Conservation (phyloP, 2,113 vertebrate species). For the Ceuthmochares aereus region DNA sequence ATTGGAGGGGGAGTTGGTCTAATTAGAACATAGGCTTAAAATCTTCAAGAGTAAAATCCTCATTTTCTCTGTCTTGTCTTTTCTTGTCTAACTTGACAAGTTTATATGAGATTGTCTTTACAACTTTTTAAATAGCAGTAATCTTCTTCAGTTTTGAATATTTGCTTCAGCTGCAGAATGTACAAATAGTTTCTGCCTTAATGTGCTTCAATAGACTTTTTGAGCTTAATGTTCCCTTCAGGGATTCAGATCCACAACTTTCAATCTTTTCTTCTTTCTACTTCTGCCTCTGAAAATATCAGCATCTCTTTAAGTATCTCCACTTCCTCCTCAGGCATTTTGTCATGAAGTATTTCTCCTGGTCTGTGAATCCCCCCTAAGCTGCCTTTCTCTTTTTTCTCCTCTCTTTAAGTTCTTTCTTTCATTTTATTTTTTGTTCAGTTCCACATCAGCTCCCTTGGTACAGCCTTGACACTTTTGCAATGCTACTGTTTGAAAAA, state of each 20-base stretch:
- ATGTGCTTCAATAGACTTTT: slow-evolving; percentile 54
- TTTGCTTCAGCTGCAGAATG: slow-evolving; percentile 55
- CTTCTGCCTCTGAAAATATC: slow-evolving; percentile 48
- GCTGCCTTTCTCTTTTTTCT: slow-evolving; percentile 28
- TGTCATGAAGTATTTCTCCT: slow-evolving; percentile 59
- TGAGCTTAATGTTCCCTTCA: slow-evolving; percentile 58
- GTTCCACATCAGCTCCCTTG: not conserved
- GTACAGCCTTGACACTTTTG: not conserved
- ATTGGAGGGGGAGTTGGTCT: not conserved
- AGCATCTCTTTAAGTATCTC: slow-evolving; percentile 45
- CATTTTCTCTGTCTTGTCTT: not conserved
- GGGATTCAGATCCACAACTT: slow-evolving; percentile 59
- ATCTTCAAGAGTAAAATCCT: slow-evolving; percentile 27
- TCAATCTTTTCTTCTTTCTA: slow-evolving; percentile 45
- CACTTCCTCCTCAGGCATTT: slow-evolving; percentile 39
- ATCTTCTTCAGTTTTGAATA: slow-evolving; percentile 48
- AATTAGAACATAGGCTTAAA: slow-evolving; percentile 21
- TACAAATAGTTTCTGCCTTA: slow-evolving; percentile 50
- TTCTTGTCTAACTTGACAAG: slow-evolving; percentile 50
- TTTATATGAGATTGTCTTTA: not conserved
- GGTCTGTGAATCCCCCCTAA: slow-evolving; percentile 33
- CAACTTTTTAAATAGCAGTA: slow-evolving; percentile 48
- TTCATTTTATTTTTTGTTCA: not conserved
- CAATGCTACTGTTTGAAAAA: not conserved
- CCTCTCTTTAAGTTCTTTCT: not conserved